Evolutionary conservation across 2,888 invertebrate genomes (phyloP).

Genomic region (Aspidapion aeneum): DNA sequence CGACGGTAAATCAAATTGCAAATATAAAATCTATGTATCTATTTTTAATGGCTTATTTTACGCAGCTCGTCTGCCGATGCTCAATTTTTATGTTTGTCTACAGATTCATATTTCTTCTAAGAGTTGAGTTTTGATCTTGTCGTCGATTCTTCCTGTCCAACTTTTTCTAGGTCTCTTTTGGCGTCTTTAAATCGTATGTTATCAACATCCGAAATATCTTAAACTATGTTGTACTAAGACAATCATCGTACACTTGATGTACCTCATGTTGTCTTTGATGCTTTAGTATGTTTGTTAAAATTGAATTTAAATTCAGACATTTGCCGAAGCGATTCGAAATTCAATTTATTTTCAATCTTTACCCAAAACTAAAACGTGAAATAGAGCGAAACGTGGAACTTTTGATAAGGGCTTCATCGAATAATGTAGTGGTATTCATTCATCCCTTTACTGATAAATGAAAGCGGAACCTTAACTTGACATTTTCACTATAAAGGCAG

Average conservation of each 20-base stretch:
- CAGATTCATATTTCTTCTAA: no score
- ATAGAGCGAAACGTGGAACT: not conserved
- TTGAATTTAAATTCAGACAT: not conserved
- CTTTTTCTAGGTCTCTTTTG: no score
- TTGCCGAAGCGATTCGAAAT: not conserved
- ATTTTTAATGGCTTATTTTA: no score
- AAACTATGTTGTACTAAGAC: constrained; percentile 40
- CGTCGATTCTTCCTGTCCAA: no score
- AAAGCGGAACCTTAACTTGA: not conserved
- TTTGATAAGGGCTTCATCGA: not conserved
- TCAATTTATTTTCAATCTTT: not conserved
- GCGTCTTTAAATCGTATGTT: not conserved
- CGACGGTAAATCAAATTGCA: no score
- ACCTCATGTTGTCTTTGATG: constrained; percentile 25
- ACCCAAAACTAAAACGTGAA: not conserved
- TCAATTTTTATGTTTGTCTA: no score
- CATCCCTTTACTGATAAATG: not conserved
- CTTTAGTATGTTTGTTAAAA: not conserved
- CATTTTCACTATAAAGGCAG: not conserved
- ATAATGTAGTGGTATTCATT: not conserved
- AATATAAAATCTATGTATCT: no score
- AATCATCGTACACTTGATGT: constrained; percentile 41
- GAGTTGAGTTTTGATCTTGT: no score
- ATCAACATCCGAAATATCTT: constrained; percentile 31
- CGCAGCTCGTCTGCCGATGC: no score